A percentile compares a stretch with the other conserved stretches of the same genome.
Conservation (phyloP, 2,797 vertebrate species). For the Eutrigla gurnardus region DNA sequence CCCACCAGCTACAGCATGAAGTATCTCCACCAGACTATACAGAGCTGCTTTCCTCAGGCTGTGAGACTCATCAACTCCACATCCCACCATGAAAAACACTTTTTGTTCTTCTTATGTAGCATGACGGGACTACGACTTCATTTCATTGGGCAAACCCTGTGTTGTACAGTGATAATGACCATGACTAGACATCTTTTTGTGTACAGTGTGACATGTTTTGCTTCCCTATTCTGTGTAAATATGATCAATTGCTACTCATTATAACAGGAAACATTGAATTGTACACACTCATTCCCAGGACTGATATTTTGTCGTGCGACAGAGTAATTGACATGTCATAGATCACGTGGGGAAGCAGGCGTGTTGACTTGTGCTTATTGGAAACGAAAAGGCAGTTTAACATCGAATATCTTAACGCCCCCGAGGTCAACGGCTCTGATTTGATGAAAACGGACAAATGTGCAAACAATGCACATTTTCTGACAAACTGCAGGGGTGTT, state of each 20-base stretch:
- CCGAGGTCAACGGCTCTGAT: conserved; percentile 44
- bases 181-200: neutral
- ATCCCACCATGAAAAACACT: neutral
- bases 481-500: conserved; percentile 60
- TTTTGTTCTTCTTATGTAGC: neutral
- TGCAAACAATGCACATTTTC: conserved; percentile 68
- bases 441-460: conserved; percentile 57
- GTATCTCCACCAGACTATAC: neutral
- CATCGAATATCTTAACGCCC: conserved; percentile 54
- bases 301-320: neutral
- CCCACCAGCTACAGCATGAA: too few relatives aligned
- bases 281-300: too few relatives aligned
- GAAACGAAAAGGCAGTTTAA: conserved; percentile 57
- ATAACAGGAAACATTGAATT: neutral
- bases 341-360: conserved; percentile 38
- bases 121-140: neutral
- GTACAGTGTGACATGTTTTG: neutral
- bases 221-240: neutral
- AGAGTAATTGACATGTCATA: conserved; percentile 8
- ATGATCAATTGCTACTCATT: neutral
- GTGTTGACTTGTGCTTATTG: conserved; percentile 46
- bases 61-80: neutral
- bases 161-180: neutral
- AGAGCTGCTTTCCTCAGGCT: neutral
- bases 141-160: neutral